These are phyloP conservation scores for Choreutis nemorana DNA, from an alignment of 2,888 invertebrate species.

Conservation along the genomic window DNA sequence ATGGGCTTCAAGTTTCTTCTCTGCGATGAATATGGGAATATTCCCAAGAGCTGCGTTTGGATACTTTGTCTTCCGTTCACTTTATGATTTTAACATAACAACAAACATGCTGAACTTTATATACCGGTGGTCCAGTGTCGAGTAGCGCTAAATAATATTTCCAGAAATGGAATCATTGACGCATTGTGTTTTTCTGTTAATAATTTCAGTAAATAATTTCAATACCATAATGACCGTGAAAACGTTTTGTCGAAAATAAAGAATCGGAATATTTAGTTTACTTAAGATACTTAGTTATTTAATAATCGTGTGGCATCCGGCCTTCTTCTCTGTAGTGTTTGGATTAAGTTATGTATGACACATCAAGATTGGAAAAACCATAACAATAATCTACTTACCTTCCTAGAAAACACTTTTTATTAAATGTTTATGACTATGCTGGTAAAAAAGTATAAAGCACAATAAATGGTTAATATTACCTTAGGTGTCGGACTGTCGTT, in stretches of 20 bases:
- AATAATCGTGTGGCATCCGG: too few species aligned
- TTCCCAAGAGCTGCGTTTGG: slow-evolving; percentile 23
- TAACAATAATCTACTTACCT: too few species aligned
- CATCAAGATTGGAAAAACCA: too few species aligned
- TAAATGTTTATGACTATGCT: too few species aligned
- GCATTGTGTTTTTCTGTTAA: slow-evolving; percentile 35
- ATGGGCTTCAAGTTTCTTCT: slow-evolving; percentile 33
- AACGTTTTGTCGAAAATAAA: slow-evolving; percentile 32
- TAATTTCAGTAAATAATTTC: slow-evolving; percentile 36
- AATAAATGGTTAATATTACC: too few species aligned
- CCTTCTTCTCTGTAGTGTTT: too few species aligned
- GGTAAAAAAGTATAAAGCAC: too few species aligned
- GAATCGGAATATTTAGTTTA: too few species aligned
- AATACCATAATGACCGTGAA: slow-evolving; percentile 57
- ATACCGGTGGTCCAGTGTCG: slow-evolving; percentile 25
- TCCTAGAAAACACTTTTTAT: too few species aligned
- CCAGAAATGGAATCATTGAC: slow-evolving; percentile 47
- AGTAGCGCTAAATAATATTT: slow-evolving; percentile 44
- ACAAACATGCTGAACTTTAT: slow-evolving; percentile 27
- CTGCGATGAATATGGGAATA: slow-evolving; percentile 21
- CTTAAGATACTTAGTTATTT: too few species aligned
- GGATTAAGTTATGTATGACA: too few species aligned
- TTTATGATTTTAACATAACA: slow-evolving; percentile 16
- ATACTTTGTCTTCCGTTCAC: slow-evolving; percentile 18
- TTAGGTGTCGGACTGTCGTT: too few species aligned